Conservation (phyloP, 2,888 invertebrate species). For the Scrobipalpa atriplicella region DNA sequence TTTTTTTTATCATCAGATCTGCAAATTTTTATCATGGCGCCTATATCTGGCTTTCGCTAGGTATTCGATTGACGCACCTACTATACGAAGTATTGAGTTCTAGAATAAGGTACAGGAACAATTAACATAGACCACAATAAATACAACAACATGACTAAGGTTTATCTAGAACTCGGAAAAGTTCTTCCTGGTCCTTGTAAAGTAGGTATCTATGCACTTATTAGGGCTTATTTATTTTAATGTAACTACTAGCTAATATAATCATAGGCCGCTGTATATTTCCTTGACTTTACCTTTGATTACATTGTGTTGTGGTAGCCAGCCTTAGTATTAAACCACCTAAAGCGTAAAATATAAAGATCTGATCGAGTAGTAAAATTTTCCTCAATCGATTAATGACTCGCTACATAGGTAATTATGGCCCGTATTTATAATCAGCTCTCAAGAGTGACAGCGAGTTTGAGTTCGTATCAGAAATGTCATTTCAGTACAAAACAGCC, state of each 20-base stretch:
- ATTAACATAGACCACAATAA: neutral
- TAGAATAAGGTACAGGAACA: neutral
- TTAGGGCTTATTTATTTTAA: conserved; percentile 1
- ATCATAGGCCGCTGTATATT: neutral
- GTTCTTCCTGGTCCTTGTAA: conserved; percentile 2
- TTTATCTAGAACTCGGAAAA: conserved; percentile 1
- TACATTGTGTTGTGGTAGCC: neutral
- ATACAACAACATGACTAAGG: neutral
- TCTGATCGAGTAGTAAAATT: neutral
- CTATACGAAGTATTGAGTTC: neutral
- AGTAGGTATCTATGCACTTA: neutral
- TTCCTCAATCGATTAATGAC: neutral
- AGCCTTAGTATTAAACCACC: neutral
- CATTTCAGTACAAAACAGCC: no score
- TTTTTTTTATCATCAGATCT: no score
- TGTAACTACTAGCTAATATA: neutral
- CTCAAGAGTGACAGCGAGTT: no score
- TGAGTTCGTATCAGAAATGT: no score
- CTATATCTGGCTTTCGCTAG: no score
- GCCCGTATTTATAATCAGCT: no score
- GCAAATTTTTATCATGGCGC: no score
- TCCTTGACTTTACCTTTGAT: neutral
- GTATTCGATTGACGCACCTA: no score
- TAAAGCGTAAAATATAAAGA: neutral
- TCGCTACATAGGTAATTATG: no score